A percentile compares a stretch with the other conserved stretches of the same genome.
These are phyloP conservation scores for Cryptotermes secundus DNA, from an alignment of 1,140 invertebrate genomes.

Conservation along the genomic window DNA sequence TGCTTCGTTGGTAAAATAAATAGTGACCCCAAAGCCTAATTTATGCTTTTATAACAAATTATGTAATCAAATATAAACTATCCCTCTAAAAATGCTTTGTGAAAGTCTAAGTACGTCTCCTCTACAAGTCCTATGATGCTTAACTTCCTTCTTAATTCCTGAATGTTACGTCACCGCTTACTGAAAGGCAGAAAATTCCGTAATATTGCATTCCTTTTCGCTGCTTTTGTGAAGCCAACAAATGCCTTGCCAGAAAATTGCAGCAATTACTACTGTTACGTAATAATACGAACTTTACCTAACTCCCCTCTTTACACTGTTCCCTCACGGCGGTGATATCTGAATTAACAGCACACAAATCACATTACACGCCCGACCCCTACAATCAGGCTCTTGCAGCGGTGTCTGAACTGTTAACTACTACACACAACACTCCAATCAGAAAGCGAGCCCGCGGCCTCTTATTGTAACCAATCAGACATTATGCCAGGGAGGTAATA, in stretches of 20 bases:
- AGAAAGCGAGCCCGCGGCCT: not conserved
- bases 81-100: too few species aligned
- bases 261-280: not conserved
- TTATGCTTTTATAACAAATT: too few species aligned
- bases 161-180: too few species aligned
- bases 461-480: not conserved
- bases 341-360: constrained; percentile 18
- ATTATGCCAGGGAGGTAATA: not conserved
- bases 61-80: too few species aligned
- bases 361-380: not conserved
- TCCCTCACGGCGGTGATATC: not conserved
- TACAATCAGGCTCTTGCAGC: not conserved
- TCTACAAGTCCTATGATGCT: too few species aligned
- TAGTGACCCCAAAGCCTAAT: too few species aligned
- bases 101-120: too few species aligned
- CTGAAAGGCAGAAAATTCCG: too few species aligned
- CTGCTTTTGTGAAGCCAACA: too few species aligned
- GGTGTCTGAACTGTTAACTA: constrained; percentile 10
- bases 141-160: too few species aligned
- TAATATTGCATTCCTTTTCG: too few species aligned
- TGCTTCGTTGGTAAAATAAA: too few species aligned
- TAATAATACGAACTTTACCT: not conserved
- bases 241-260: not conserved
- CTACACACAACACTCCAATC: not conserved
- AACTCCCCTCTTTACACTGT: not conserved